These are phyloP conservation scores for Nesometra sesokonis DNA, from an alignment of 35 echinoderm and acorn worm genomes.

Conservation along the genomic window DNA sequence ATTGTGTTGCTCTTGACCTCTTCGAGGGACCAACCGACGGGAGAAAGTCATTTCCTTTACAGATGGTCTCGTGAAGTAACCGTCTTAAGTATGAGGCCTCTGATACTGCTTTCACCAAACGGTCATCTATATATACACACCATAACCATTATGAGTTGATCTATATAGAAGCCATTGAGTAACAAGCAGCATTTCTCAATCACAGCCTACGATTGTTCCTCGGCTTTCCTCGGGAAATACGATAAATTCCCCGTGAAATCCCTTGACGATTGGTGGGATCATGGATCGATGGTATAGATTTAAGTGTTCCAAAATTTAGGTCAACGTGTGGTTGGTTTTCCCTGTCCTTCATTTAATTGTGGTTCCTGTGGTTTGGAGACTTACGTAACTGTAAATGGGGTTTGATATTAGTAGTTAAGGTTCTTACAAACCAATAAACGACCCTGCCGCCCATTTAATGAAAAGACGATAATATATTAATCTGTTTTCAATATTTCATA, in stretches of 20 bases:
- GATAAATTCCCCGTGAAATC: neutral
- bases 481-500: too few species aligned
- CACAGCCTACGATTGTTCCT: neutral
- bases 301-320: neutral
- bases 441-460: too few species aligned
- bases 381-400: too few species aligned
- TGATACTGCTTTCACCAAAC: neutral
- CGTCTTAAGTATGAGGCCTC: neutral
- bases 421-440: too few species aligned
- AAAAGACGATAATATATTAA: too few species aligned
- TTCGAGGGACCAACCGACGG: neutral
- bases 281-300: neutral
- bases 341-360: neutral
- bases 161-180: neutral
- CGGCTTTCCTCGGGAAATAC: neutral
- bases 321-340: neutral
- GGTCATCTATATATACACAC: neutral
- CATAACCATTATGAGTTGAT: neutral
- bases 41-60: neutral
- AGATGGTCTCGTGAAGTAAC: neutral
- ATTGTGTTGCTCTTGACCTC: neutral
- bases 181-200: neutral
- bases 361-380: neutral
- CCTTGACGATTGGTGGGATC: neutral
- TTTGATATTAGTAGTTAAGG: too few species aligned